Base-by-base conservation (phyloP, 2,888 invertebrate genomes). In the Drosophila nr. fundita region DNA sequence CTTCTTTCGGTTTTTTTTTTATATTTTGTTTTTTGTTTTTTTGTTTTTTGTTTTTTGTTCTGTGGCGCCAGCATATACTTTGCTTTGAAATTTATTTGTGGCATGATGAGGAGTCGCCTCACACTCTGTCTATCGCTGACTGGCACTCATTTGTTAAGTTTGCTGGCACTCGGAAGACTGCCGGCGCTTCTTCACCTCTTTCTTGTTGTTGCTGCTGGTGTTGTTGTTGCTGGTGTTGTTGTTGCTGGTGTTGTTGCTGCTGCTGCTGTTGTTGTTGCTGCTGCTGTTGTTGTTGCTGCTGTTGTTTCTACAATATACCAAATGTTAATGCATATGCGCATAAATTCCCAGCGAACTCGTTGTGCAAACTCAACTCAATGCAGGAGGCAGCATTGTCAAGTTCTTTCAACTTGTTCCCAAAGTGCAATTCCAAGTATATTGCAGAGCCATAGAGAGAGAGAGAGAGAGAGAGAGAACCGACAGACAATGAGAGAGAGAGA, bases 251-350 rank as follows among this genome's bases (percentile, higher is more conserved):
- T 15, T 34, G 21, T 45, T 49, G 32, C 13, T 10, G 8, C 15
- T 50, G n/a, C 48, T 53, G 10, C 10, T 8, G 2, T 29, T 40
- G 15, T 13, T 53, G 34, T 62, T 34, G 45, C 13, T 45, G 24
- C 18, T 40, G 40, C 2, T 42, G 36, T 15, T 34, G 24, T 24
- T 34, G 32, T 11, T 27, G 18, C 40, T 52, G 42, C 15, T 11
- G 13, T 15, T 55, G 48, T 54, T 48, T 21, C 52, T 21, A 36
- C 52, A 34, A 69, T 54, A 66, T 75, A 76, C 71, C 87, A 84
- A 68, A 78, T 83, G 85, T 73, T 82, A 87, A 87, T 83, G 88
- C 83, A 83, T 83, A 87, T 87, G 83, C 83, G 73, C 89, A 83
- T 88, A 83, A 87, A 83, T 83, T 83, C 66, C 54, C 59, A 32